Base-by-base conservation (phyloP, 2,113 vertebrate species). In the Tetraodon nigroviridis region DNA sequence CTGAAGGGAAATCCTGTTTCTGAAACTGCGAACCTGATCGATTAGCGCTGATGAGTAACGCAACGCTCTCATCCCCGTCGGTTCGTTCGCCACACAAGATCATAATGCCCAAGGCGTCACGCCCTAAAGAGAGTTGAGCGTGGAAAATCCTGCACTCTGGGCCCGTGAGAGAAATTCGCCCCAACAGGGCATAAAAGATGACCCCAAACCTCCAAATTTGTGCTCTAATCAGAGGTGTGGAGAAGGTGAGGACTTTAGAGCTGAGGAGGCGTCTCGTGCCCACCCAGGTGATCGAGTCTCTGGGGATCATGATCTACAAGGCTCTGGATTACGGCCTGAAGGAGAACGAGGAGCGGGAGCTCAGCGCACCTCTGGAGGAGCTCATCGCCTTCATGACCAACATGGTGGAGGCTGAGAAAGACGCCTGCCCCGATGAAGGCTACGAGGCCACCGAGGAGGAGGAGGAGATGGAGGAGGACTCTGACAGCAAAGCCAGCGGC, bases 251-350 rank as follows among this genome's bases (percentile, higher is more conserved):
- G 15, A 44, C 12, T 13, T 27, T 27, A 27, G 3, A 27, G 22
- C 22, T 24, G 22, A 32, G 29, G 29, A 32, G 2, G 1, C 29
- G 29, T 32, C 29, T 32, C 4, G 22, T 58, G 11, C 11, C 70
- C 60, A 40, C 73, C 46, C 63, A 98, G 95, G 90, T 94, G 71
- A 95, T 99, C 21, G 97, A 98, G 84, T 96, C 95, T 32, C 82
- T 99, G 66, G 97, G 96, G 71, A 96, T 99, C 86, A 93, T 97
- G 90, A 96, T 99, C 84, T 99, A 99, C 86, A 98, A 98, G 83
- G 97, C 97, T 52, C 78, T 99, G 90, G 97, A 99, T 90, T 99
- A 94, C 29, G 96, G 97, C 2, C 89, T 99, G 87, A 96, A 97
- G 87, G 96, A 98, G 61, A 96, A 91, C 17, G 97, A 99, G 82